Evolutionary conservation across 2,113 vertebrate species (phyloP), one percentile per base, ranked within the genome.

Genomic region (Oncorhynchus mykiss): DNA sequence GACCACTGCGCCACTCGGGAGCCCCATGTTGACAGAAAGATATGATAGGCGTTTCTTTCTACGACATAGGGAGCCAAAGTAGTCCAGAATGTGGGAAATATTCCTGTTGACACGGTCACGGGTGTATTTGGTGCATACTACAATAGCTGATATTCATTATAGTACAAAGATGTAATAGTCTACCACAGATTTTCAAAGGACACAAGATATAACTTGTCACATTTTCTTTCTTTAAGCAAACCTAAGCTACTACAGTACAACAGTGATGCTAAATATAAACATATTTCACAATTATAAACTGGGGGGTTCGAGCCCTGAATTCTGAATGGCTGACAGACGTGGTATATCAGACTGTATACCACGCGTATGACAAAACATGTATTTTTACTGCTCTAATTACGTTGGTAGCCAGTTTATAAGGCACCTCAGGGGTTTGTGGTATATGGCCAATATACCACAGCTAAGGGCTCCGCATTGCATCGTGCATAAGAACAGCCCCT

Each of bases 81-180:
- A 18, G 1, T 67, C 24, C 64, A 66, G 64, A 27, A 66, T 27
- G 27, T 20, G 64, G 13, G 12, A 29, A 29, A 67, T 29, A 14
- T 67, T 67, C 29, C 82, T 87, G 88, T 89, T 89, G 89, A 91
- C 89, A 82, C 76, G 82, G 2, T 7, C 1, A 87, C 86, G 78
- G 86, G 87, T 88, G 88, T 89, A 78, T 76, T 69, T 81, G 76
- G 85, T 86, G 86, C 87, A 85, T 64, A 34, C 27, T 82, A 85
- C 84, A 48, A 85, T 82, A 85, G 51, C 76, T 72, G 84, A 80
- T 86, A 82, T 83, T 82, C 70, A 77, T 86, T 71, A 87, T 86
- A 87, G 89, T 91, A 91, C 90, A 91, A 91, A 89, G 88, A 91
- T 91, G 87, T 90, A 88, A 90, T 86, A 83, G 57, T 67, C 29